Evolutionary conservation across 1,140 invertebrate species (phyloP).

Genomic region (Trissolcus basalis): DNA sequence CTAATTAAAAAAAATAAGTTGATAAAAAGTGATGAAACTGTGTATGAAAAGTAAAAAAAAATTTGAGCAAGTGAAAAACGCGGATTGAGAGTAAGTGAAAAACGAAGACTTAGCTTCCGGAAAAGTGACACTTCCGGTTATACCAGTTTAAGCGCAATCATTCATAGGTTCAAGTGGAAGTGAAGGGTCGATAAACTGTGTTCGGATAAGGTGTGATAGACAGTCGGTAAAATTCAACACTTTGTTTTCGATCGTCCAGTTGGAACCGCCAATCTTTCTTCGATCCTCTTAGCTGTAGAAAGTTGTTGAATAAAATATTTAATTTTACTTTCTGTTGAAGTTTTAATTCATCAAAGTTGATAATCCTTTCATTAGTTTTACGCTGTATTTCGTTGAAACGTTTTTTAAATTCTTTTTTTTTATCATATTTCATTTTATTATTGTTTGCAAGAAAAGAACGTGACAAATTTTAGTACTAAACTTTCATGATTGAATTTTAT

Average conservation of each 20-base stretch:
- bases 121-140: conserved; percentile 35
- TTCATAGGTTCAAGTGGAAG: neutral
- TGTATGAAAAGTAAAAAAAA: too few relatives aligned
- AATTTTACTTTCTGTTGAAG: neutral
- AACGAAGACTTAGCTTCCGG: conserved; percentile 10
- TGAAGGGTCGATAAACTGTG: neutral
- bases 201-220: neutral
- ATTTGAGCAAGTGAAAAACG: too few relatives aligned
- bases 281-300: conserved; percentile 6
- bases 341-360: neutral
- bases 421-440: too few relatives aligned
- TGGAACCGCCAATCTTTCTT: neutral
- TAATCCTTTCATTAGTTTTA: neutral
- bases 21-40: neutral
- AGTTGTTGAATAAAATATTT: conserved; percentile 10
- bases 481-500: too few relatives aligned
- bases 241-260: neutral
- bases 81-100: neutral
- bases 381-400: too few relatives aligned
- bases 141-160: conserved; percentile 2
- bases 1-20: neutral
- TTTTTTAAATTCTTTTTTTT: too few relatives aligned
- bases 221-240: neutral
- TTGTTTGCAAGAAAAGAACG: too few relatives aligned
- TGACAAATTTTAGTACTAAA: too few relatives aligned